Conservation (phyloP, 2,113 vertebrate species). For the Nothobranchius furzeri region DNA sequence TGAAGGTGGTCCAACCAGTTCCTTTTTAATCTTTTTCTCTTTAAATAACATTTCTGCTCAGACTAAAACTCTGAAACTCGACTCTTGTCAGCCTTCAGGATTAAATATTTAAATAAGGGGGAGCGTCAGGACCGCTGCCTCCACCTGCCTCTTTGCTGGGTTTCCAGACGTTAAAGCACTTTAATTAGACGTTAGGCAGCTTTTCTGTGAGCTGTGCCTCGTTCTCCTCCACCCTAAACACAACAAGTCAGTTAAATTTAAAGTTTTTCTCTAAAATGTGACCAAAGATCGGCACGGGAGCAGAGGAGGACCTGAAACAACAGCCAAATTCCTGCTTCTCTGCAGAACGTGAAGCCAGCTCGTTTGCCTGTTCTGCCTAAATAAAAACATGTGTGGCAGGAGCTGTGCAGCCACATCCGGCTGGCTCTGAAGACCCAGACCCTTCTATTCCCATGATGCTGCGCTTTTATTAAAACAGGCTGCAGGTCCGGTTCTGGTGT, state of each 20-base stretch:
- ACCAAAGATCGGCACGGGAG: background rate
- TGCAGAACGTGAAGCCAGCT: slow-evolving; percentile 12
- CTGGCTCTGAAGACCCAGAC: slow-evolving; percentile 4
- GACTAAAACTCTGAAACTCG: too few relatives aligned
- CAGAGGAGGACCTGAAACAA: background rate
- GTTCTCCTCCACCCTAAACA: background rate
- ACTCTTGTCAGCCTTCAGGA: too few relatives aligned
- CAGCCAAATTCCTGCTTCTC: background rate
- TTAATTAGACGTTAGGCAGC: slow-evolving; percentile 37
- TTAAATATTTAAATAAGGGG: background rate
- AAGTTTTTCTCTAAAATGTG: background rate
- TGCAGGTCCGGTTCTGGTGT: background rate
- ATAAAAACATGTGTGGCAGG: slow-evolving; percentile 26
- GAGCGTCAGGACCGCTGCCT: slow-evolving; percentile 6
- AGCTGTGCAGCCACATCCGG: slow-evolving; percentile 35
- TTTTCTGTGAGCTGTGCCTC: slow-evolving; percentile 6
- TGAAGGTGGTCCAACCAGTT: too few relatives aligned
- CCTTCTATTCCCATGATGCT: slow-evolving; percentile 1
- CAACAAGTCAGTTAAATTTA: background rate
- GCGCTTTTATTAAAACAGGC: slow-evolving; percentile 15
- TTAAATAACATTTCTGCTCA: too few relatives aligned
- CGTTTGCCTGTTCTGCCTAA: slow-evolving; percentile 23
- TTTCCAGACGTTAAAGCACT: slow-evolving; percentile 35
- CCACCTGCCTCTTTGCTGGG: slow-evolving; percentile 20
- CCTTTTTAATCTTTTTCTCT: too few relatives aligned